Conservation (phyloP, 2,797 vertebrate species). For the Chaenodraco wilsoni region DNA sequence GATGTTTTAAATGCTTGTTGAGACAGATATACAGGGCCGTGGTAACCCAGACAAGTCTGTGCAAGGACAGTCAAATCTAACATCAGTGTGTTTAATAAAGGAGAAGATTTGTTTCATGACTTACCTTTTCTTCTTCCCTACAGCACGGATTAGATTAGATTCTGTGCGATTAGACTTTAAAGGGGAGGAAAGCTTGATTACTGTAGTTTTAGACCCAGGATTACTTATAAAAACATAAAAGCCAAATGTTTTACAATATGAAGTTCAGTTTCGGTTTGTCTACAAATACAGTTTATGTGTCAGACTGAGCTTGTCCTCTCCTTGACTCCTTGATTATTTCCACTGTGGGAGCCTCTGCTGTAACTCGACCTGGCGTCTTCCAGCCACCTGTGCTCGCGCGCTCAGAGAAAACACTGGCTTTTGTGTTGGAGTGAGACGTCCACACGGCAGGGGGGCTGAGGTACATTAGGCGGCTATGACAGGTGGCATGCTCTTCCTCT, state of each 20-base stretch:
- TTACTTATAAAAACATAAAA: not conserved
- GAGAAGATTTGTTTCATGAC: not conserved
- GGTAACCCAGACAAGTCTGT: slow-evolving; percentile 43
- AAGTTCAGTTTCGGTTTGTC: slow-evolving; percentile 1
- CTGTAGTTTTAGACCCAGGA: slow-evolving; percentile 1
- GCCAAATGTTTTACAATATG: not conserved
- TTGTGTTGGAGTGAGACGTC: slow-evolving; percentile 81
- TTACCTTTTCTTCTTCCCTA: slow-evolving; percentile 5
- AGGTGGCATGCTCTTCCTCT: slow-evolving; percentile 76
- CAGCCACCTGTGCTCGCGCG: slow-evolving; percentile 83
- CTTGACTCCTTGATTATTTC: slow-evolving; percentile 53
- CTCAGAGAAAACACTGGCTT: slow-evolving; percentile 79
- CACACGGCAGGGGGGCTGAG: slow-evolving; percentile 72
- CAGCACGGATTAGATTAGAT: slow-evolving; percentile 19
- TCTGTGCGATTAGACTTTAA: slow-evolving; percentile 10
- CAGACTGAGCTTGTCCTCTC: slow-evolving; percentile 44
- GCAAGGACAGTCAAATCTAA: slow-evolving; percentile 31
- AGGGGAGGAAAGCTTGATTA: slow-evolving; percentile 2
- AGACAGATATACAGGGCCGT: slow-evolving; percentile 24
- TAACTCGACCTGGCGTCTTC: slow-evolving; percentile 74
- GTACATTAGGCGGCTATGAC: slow-evolving; percentile 71
- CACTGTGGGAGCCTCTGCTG: slow-evolving; percentile 51
- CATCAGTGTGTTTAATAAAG: slow-evolving; percentile 15
- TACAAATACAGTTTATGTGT: not conserved
- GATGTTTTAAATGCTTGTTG: slow-evolving; percentile 34